Evolutionary conservation across 2,888 invertebrate genomes (phyloP), one percentile per base, ranked within the genome.

Genomic region (Blastobasis lacticolella): DNA sequence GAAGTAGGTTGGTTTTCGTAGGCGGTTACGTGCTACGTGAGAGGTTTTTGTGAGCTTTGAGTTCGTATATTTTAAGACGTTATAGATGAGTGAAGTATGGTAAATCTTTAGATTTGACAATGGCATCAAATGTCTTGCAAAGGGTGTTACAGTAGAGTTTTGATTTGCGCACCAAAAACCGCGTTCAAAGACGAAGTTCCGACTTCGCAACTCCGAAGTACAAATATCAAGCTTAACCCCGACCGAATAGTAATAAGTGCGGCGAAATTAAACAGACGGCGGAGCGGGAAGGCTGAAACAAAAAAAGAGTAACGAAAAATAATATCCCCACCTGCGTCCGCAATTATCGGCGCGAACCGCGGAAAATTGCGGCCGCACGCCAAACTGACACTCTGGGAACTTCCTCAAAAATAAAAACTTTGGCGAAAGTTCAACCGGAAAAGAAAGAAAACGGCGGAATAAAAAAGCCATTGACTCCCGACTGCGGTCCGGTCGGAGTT

Each of bases 391-490:
- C 85, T 85, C 83, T 80, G 71, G 73, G 75, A 85, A 83, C 80
- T 85, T 82, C 81, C 80, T 76, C 80, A 75, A 84, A 23, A 85
- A 83, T 80, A 85, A 85, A 85, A 81, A 85, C 81, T 82, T 84
- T 75, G 55, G 72, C 66, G 68, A 78, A 85, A 87, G 83, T 85
- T 85, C 82, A 81, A 84, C 78, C 84, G 85, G 85, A 82, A 84
- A 78, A 45, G 45, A 49, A 45, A 49, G 45, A 49, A 81, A 85
- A 86, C 81, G 75, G 81, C 68, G 75, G 75, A 82, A 86, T 83
- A 86, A 87, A 86, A 85, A 85, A 82, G 84, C 82, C 81, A 84
- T 87, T 84, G 87, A 87, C 86, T 87, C 78, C 74, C 76, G 71
- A 71, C 78, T 73, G 80, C 80, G 78, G 74, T 69, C 67, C 72